Base-by-base conservation (phyloP, 1,140 invertebrate genomes). In the Lepidurus arcticus region DNA sequence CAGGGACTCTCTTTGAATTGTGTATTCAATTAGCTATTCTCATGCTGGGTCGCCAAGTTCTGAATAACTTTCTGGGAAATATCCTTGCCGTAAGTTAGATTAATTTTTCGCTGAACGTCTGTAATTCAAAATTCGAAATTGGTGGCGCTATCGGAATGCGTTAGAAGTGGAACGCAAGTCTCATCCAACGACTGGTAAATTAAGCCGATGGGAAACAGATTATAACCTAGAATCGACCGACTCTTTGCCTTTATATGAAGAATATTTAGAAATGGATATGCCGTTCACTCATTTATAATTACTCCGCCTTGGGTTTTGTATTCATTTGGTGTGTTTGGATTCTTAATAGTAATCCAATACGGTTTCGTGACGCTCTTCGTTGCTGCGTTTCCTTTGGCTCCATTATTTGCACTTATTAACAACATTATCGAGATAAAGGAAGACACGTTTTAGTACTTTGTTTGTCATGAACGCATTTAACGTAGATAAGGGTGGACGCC, bases 261-360 rank as follows among this genome's bases (percentile, higher is more conserved):
- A 98, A 84, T 98, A 98, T 84, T 86, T 98, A 7, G 95, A 98
- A 87, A 98, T 98, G 95, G 94, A 95, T 97, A 74, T 6, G 45
- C n/a, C 43, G 11, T 16, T 21, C n/a, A 21, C 16, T 43, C 0
- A 16, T 42, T 75, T 42, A 21, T 21, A 8, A 21, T 42, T 75
- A 21, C 8, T 42, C 13, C 43, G 21, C 6, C 21, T 65, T n/a
- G 4, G 16, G 2, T 65, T 65, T 16, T 16, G 3, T 65, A 16
- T n/a, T 21, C 53, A 16, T 16, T 65, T 65, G 16, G 53, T 65
- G 53, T 16, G 53, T 16, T n/a, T 65, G 53, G 13, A 65, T 16
- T 9, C 53, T 65, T 24, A n/a, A 65, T 82, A 93, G 92, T 94
- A 73, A 85, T 95, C 2, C 94, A 95, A 86, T 94, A 92, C 85